Conservation (phyloP, 2,888 invertebrate species). For the Metellina segmentata region DNA sequence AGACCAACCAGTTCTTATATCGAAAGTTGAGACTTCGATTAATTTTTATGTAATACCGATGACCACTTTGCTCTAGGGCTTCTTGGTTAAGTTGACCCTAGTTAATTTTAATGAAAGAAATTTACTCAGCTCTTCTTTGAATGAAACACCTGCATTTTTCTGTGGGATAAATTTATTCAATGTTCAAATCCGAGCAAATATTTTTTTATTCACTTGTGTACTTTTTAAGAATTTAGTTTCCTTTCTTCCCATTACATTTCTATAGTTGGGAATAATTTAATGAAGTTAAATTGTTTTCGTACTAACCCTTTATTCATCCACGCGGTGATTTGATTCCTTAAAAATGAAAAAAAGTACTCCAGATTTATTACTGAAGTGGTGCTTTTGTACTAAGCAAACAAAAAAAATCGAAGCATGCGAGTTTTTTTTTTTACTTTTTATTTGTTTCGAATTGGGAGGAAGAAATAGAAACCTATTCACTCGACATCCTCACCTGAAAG, state of each 20-base stretch:
- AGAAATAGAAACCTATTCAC: constrained; percentile 45
- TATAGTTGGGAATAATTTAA: background rate
- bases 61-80: no score
- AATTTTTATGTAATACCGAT: no score
- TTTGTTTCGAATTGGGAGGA: constrained; percentile 18
- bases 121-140: no score
- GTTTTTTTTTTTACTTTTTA: background rate
- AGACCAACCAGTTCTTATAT: no score
- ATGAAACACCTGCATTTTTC: no score
- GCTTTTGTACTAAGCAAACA: constrained; percentile 23
- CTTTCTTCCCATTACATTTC: background rate
- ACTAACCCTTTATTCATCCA: background rate
- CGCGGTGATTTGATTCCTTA: background rate
- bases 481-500: constrained; percentile 37
- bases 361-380: constrained; percentile 31
- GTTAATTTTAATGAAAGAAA: no score
- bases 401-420: constrained; percentile 35
- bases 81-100: no score
- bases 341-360: constrained; percentile 10
- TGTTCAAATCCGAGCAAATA: no score
- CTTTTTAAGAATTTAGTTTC: no score
- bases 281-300: background rate
- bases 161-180: no score
- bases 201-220: no score
- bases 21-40: no score